These are phyloP conservation scores for Huso huso DNA, from an alignment of 2,797 vertebrate species.

Conservation along the genomic window DNA sequence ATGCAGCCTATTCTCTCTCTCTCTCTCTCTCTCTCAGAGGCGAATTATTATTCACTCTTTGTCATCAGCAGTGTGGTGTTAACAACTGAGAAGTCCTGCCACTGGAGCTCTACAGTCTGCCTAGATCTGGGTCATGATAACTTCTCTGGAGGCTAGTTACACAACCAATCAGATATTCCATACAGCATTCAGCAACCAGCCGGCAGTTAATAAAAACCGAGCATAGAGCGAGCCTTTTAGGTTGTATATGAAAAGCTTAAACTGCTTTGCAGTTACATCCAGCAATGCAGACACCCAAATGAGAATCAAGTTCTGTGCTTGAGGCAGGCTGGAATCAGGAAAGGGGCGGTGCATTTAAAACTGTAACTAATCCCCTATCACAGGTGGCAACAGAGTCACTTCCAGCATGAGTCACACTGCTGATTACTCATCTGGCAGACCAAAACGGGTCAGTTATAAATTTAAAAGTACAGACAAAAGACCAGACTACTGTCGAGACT, in stretches of 20 bases:
- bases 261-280: conserved; percentile 18
- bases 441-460: conserved; percentile 43
- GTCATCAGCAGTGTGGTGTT: conserved; percentile 43
- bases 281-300: conserved; percentile 37
- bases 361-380: conserved; percentile 62
- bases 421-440: conserved; percentile 59
- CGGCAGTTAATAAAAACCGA: conserved; percentile 30
- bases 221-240: conserved; percentile 9
- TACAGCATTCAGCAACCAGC: conserved; percentile 28
- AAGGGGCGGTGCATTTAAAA: conserved; percentile 53
- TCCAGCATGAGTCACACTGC: conserved; percentile 57
- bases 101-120: conserved; percentile 37
- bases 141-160: conserved; percentile 47
- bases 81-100: conserved; percentile 46
- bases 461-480: conserved; percentile 47
- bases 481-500: conserved; percentile 43
- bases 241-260: neutral
- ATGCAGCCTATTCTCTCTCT: conserved; percentile 6
- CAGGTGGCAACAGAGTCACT: conserved; percentile 62
- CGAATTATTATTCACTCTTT: conserved; percentile 47
- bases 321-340: conserved; percentile 45
- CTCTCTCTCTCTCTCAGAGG: conserved; percentile 12
- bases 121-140: conserved; percentile 56
- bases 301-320: conserved; percentile 29
- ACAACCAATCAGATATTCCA: conserved; percentile 45